These are phyloP conservation scores for Spongia lamella DNA, from an alignment of 37 sponge, comb jelly and placozoan species.

Conservation along the genomic window DNA sequence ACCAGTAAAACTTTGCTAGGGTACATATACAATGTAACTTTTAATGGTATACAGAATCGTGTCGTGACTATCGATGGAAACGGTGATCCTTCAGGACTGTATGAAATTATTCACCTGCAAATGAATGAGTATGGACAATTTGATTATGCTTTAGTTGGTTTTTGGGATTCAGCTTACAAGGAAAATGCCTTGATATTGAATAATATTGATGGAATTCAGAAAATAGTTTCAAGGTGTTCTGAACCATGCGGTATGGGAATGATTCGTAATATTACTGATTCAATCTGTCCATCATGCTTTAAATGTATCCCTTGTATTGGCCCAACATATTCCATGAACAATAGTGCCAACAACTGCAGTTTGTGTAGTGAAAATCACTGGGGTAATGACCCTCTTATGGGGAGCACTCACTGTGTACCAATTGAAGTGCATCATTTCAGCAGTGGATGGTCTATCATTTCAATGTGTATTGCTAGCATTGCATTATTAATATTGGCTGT, in stretches of 20 bases:
- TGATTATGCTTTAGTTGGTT: slow-evolving; percentile 26
- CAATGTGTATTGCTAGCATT: slow-evolving; percentile 39
- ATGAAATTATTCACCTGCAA: slow-evolving; percentile 69
- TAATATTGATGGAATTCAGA: neutral
- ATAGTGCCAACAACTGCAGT: slow-evolving; percentile 23
- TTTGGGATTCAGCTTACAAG: slow-evolving; percentile 37
- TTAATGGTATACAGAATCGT: slow-evolving; percentile 28
- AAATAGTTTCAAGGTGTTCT: slow-evolving; percentile 47
- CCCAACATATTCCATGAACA: slow-evolving; percentile 31
- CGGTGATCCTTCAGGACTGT: slow-evolving; percentile 58
- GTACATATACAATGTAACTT: slow-evolving; percentile 51
- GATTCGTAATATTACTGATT: slow-evolving; percentile 4
- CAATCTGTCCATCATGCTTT: slow-evolving; percentile 60
- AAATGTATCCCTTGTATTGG: slow-evolving; percentile 67
- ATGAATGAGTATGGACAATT: neutral
- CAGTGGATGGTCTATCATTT: slow-evolving; percentile 46
- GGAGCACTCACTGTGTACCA: slow-evolving; percentile 49
- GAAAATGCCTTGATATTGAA: neutral
- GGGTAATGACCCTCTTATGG: slow-evolving; percentile 64
- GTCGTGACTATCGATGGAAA: slow-evolving; percentile 52
- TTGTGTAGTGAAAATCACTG: slow-evolving; percentile 54
- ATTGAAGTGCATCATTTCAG: slow-evolving; percentile 8
- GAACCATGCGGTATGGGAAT: slow-evolving; percentile 51
- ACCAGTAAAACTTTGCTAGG: slow-evolving; percentile 35
- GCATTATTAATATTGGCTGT: slow-evolving; percentile 37